Evolutionary conservation across 2,888 invertebrate species (phyloP), one percentile per base, ranked within the genome.

Genomic region (Drosophila nr. perissopoda): DNA sequence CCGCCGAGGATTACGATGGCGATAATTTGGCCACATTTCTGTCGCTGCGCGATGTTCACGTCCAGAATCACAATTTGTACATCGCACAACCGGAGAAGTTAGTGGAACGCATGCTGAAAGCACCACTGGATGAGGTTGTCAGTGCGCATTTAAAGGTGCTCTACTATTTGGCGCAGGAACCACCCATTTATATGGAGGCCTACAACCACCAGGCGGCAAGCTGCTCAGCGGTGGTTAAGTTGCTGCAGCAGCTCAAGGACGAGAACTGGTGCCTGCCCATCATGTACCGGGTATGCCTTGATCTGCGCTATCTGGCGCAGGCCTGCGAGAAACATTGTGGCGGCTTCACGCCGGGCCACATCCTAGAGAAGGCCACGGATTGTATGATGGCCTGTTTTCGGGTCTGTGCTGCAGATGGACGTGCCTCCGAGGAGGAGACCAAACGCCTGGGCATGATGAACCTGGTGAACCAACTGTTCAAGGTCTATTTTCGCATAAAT

Each of bases 241-340:
- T 98, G 62, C 94, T 99, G 56, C 98, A 98, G 92, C 94, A 95
- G 40, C 96, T 97, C 82, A 98, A 97, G 83, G 99, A 99, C 82
- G 98, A 98, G 89, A 99, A 99, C 93, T 99, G 99, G 99, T 96
- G 97, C 82, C 93, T 99, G n/a, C 97, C 98, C 0, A 95, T 99
- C 11, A 97, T 99, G 96, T 98, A 97, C 90, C 95, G 96, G 0
- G 95, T 97, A 18, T 98, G 98, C 88, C 94, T 98, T 21, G 99
- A 99, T 93, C 94, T 99, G 48, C 94, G 99, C 63, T 94, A 96
- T n/a, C 94, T 97, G 63, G 97, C 97, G 1, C 95, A 96, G 74
- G 95, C 96, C 92, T 97, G 97, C 33, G 98, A 98, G 91, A 95
- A 95, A 73, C 86, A 79, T 31, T 83, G 88, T 38, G 77, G 82